Conservation (phyloP, 2,113 vertebrate genomes). For the Tor tambroides region DNA sequence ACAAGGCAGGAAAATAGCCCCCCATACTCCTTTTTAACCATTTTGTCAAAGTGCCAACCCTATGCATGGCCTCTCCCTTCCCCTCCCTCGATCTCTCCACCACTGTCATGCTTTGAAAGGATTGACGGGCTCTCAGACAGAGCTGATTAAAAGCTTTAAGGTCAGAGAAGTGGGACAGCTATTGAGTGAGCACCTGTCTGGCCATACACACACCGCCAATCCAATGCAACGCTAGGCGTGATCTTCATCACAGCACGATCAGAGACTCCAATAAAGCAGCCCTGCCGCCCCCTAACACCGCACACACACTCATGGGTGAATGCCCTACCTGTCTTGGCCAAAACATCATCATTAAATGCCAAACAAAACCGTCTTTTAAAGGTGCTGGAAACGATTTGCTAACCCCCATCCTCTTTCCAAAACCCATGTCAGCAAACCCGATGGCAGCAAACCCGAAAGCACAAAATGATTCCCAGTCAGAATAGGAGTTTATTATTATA, state of each 20-base stretch:
- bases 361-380: not conserved
- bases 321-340: not conserved
- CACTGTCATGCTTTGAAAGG: constrained; percentile 72
- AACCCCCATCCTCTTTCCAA: not conserved
- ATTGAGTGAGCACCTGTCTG: constrained; percentile 76
- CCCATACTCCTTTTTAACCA: not conserved
- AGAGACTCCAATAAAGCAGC: constrained; percentile 70
- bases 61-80: constrained; percentile 5
- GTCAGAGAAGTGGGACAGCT: constrained; percentile 76
- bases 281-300: not conserved
- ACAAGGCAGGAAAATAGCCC: not conserved
- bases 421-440: not conserved
- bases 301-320: not conserved
- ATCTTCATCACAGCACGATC: constrained; percentile 67
- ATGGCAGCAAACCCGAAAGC: not conserved
- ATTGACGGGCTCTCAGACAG: constrained; percentile 76
- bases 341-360: not conserved
- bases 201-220: constrained; percentile 45
- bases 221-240: constrained; percentile 67
- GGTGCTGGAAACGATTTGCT: not conserved
- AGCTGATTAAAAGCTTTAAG: constrained; percentile 80
- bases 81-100: constrained; percentile 31
- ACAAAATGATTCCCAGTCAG: not conserved
- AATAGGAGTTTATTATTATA: not conserved
- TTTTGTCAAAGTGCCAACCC: constrained; percentile 16